phyloP scores from a whole-genome alignment of 92 coral and sea anemone genomes.

The Epizoanthus scotinus region DNA sequence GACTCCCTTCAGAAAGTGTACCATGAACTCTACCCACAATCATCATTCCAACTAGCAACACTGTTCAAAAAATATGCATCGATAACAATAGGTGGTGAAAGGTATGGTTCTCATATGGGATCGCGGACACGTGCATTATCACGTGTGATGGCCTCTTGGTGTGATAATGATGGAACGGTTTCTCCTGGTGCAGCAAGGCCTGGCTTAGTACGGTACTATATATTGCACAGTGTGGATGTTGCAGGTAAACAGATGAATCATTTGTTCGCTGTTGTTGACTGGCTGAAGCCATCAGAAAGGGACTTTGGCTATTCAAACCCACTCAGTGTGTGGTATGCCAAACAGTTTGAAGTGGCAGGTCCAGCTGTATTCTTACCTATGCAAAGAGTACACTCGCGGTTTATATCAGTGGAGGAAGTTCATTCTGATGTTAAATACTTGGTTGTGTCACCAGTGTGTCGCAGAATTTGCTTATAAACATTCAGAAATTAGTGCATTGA shows the following conservation, averaged over 20 bases:
- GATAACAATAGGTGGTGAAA: conserved; percentile 36
- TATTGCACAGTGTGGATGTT: conserved; percentile 44
- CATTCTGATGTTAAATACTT: no score
- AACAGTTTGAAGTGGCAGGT: conserved; percentile 10
- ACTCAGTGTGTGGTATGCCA: conserved; percentile 31
- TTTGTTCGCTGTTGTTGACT: conserved; percentile 26
- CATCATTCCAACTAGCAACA: no score
- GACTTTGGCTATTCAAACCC: conserved; percentile 26
- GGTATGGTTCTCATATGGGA: conserved; percentile 38
- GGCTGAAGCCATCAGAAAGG: background rate
- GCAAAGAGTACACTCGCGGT: no score
- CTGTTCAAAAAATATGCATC: conserved; percentile 16
- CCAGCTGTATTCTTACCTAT: conserved; percentile 1
- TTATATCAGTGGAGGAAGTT: no score
- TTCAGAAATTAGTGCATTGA: no score
- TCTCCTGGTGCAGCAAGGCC: conserved; percentile 42
- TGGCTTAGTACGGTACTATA: conserved; percentile 43
- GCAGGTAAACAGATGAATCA: conserved; percentile 10
- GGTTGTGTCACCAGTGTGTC: no score
- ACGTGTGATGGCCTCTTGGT: conserved; percentile 41
- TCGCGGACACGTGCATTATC: conserved; percentile 33
- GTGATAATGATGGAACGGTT: conserved; percentile 33
- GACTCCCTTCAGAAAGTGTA: conserved; percentile 18
- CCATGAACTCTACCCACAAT: conserved; percentile 15
- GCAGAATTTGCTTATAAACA: no score